Base-by-base conservation (phyloP, 2,113 vertebrate species). In the Zosterops borbonicus region DNA sequence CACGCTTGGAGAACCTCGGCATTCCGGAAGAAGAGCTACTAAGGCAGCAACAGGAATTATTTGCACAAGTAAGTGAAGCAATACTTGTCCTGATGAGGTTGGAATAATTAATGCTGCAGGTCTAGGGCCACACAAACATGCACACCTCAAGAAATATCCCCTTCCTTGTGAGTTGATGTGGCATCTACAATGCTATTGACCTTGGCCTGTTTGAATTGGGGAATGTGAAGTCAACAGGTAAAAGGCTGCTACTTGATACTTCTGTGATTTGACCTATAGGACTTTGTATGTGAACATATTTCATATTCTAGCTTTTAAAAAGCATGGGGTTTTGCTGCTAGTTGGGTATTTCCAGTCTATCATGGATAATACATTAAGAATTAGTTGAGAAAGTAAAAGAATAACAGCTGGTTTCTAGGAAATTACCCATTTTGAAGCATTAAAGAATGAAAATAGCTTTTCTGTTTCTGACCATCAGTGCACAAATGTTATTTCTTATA, bases 21-120 rank as follows among this genome's bases (percentile, higher is more conserved):
- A 99, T 99, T 98, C 99, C 99, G 1, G 99, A 99, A 95, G 99
- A 99, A 96, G 99, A 99, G 93, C 98, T 99, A 68, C 97, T 99
- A 91, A 98, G 99, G 90, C 99, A 99, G 80, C 99, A 99, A 44
- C 99, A 99, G 97, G 99, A 99, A 95, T 97, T 99, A 92, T 99
- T 99, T 98, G 99, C 99, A 94, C 99, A 99, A 99, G 99, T 99
- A 98, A 98, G 98, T 97, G 58, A 90, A 87, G 46, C 63, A 74
- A 27, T 90, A 21, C 81, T 89, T 90, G 76, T 50, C 27, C 60
- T 74, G 56, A 37, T 69, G 82, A 90, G 37, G 20, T 42, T 83
- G 58, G 42, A 88, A 87, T 80, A 50, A 73, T 82, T 89, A 75
- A 67, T 67, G 24, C 50, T 83, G 41, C 27, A 29, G 28, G 35